Base-by-base conservation (phyloP, 2,797 vertebrate species). In the Acanthiza pusilla region DNA sequence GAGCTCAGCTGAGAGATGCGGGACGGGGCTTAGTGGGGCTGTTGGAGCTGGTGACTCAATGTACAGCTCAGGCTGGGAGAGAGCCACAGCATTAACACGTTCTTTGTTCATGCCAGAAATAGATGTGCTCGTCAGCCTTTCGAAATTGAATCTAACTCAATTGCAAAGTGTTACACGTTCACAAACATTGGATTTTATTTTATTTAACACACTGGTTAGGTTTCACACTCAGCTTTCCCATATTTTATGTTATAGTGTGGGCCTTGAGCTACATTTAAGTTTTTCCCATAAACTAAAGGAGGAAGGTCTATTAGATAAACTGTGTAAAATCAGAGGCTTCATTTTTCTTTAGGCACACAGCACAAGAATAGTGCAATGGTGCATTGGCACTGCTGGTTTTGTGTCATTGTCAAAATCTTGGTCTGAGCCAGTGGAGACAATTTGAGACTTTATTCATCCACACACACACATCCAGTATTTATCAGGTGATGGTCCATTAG, bases 401-500 rank as follows among this genome's bases (percentile, higher is more conserved):
- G 73, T 79, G 77, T 79, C 76, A 38, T 32, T 85, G 53, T 57
- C 45, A 75, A 55, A 84, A 47, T 80, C 66, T 55, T 84, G 57
- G 43, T 93, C 45, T 26, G 70, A 83, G 54, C 63, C 48, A 30
- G 27, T 60, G 62, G 38, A 88, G n/a, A 38, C 48, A 26, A 26
- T 47, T 13, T 58, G 45, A 50, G 62, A 38, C 70, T 70, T 76
- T n/a, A 51, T 70, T 92, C 11, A 2, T 30, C 38, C 4, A 1
- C 40, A 50, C 80, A 21, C 42, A 38, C 30, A 36, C 36, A 36
- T 36, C 76, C 53, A 50, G 76, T 86, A 13, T 93, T 84, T 92
- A 32, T 78, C 88, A 88, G 83, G 77, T 85, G 82, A 29, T 68
- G 80, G 80, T 75, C 94, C 83, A 81, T 94, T 94, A 88, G 92